Conservation (phyloP, 2,888 invertebrate genomes). For the Dinocampus coccinellae region DNA sequence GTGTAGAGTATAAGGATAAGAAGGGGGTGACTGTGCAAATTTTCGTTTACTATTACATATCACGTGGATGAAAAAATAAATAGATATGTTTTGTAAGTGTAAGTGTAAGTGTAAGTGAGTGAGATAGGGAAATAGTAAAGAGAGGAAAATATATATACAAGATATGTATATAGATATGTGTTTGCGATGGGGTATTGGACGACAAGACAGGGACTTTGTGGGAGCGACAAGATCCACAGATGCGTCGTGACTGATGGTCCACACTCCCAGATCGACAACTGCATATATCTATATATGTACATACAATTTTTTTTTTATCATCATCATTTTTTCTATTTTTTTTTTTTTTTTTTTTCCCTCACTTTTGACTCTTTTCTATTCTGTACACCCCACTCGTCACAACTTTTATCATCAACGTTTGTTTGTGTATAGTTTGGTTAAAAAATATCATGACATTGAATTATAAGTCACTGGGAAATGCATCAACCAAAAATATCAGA, state of each 20-base stretch:
- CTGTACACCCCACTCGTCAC: too few relatives aligned
- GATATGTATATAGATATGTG: too few relatives aligned
- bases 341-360: constrained; percentile 35
- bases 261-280: constrained; percentile 65
- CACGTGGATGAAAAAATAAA: constrained; percentile 8
- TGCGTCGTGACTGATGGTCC: constrained; percentile 69
- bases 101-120: constrained; percentile 17
- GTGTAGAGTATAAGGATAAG: constrained; percentile 43
- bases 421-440: constrained; percentile 65
- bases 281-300: constrained; percentile 43
- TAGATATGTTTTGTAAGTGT: background rate
- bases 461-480: constrained; percentile 14
- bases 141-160: constrained; percentile 38
- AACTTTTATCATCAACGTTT: constrained; percentile 68
- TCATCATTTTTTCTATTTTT: constrained; percentile 29
- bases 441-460: constrained; percentile 13
- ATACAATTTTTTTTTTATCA: constrained; percentile 26
- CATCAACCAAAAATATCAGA: background rate
- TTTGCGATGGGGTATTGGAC: constrained; percentile 36
- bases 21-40: constrained; percentile 36
- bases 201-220: constrained; percentile 47
- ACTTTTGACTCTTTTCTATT: constrained; percentile 40
- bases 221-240: constrained; percentile 61
- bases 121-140: background rate
- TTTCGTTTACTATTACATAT: constrained; percentile 20